A percentile compares a stretch with the other conserved stretches of the same genome.
phyloP scores from a whole-genome alignment of 2,888 invertebrate species.

The Drosophila histrio region DNA sequence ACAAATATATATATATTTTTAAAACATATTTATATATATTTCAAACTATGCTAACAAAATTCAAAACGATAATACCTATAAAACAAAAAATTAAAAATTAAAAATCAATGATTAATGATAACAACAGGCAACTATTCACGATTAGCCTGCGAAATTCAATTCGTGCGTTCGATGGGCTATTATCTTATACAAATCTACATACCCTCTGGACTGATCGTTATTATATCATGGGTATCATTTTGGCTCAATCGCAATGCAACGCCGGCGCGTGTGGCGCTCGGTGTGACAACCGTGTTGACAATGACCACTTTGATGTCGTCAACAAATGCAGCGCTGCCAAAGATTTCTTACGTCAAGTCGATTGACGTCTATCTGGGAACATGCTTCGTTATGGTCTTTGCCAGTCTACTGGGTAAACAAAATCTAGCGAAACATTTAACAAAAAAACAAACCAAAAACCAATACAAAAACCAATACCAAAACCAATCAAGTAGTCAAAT shows the following conservation, averaged over 20 bases:
- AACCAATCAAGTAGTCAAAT: conserved; percentile 26
- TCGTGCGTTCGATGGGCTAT: conserved; percentile 99
- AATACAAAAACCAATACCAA: too few relatives aligned
- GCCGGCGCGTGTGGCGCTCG: conserved; percentile 96
- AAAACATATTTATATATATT: conserved; percentile 1
- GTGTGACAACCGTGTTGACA: conserved; percentile 97
- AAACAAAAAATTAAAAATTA: conserved; percentile 22
- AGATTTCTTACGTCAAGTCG: conserved; percentile 98
- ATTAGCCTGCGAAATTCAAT: conserved; percentile 97
- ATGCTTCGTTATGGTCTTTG: conserved; percentile 99
- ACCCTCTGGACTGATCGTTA: conserved; percentile 98
- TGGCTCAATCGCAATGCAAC: conserved; percentile 98
- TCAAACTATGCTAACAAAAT: conserved; percentile 4
- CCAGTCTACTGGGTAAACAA: conserved; percentile 94
- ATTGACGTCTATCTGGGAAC: conserved; percentile 99
- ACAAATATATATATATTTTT: background rate
- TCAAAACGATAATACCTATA: too few relatives aligned
- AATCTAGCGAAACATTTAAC: conserved; percentile 53
- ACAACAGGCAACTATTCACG: conserved; percentile 97
- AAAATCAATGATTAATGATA: conserved; percentile 7
- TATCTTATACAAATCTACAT: conserved; percentile 99
- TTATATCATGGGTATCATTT: conserved; percentile 98
- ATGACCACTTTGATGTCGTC: conserved; percentile 99
- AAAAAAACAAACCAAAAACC: conserved; percentile 21
- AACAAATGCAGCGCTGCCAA: conserved; percentile 97